Evolutionary conservation across 2,888 invertebrate genomes (phyloP), one percentile per base, ranked within the genome.

Genomic region (Coelinius sp.): DNA sequence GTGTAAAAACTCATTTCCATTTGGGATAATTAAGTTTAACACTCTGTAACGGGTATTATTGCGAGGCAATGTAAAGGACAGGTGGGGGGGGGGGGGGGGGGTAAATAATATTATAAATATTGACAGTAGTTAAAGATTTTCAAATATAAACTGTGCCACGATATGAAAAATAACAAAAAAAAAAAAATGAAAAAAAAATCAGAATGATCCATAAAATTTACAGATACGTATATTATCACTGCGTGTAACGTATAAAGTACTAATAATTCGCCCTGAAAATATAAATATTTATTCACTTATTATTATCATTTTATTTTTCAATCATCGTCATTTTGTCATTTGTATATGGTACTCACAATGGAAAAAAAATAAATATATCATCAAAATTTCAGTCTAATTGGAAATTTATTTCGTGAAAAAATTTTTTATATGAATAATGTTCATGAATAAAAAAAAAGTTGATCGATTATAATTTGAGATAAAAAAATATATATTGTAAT

Each of bases 181-280:
- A 62, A 56, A 56, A 69, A 52, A 65, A 71, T n/a, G n/a, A 62
- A 56, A 56, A 69, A 52, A 65, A 71, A 72, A 75, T 75, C 73
- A 71, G 74, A 68, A 72, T 72, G 63, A 75, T 56, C 59, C 62
- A 52, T 73, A 74, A 72, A 63, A 69, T 75, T 73, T 67, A 59
- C 59, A 59, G 35, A 59, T 59, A 59, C 59, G 59, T 59, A 73
- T 74, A 76, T 73, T 72, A 70, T 74, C 73, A 75, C 73, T 75
- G 75, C 73, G 74, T 76, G 74, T 77, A 70, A 70, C 73, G 69
- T 68, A 71, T 75, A 73, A 68, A 69, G 41, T 59, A 71, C 41
- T 65, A 62, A 59, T 8, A 53, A 59, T 59, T 59, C 59, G 31
- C 59, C 59, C 59, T 59, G 59, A 17, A 59, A 14, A 59, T 59